phyloP scores from a whole-genome alignment of 2,888 invertebrate genomes.

The Lissocephala sabroskyi region DNA sequence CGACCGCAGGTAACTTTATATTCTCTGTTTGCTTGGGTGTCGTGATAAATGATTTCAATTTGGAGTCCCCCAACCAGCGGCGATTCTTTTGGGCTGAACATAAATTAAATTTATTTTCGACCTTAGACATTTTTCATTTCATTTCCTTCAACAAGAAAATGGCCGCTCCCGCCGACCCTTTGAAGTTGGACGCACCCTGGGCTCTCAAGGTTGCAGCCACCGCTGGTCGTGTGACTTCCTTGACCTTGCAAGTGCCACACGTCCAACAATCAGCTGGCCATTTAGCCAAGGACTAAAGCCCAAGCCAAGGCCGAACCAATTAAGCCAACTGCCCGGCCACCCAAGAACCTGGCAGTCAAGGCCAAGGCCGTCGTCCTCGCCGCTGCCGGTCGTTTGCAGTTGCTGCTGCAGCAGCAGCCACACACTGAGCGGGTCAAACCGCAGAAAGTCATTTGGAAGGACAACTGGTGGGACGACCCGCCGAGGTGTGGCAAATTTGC shows the following conservation, averaged over 20 bases:
- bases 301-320: slow-evolving; percentile 16
- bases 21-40: slow-evolving; percentile 44
- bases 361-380: background rate
- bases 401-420: slow-evolving; percentile 45
- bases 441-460: slow-evolving; percentile 47
- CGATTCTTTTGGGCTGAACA: slow-evolving; percentile 13
- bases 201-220: slow-evolving; percentile 2
- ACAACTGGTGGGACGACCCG: slow-evolving; percentile 22
- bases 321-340: background rate
- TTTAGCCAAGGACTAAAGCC: background rate
- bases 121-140: slow-evolving; percentile 15
- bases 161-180: slow-evolving; percentile 29
- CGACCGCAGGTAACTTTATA: slow-evolving; percentile 20
- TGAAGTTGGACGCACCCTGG: slow-evolving; percentile 28
- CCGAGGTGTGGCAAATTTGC: slow-evolving; percentile 45
- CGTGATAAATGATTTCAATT: slow-evolving; percentile 58
- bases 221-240: background rate
- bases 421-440: slow-evolving; percentile 47
- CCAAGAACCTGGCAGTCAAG: slow-evolving; percentile 1
- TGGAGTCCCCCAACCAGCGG: slow-evolving; percentile 10
- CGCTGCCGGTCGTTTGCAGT: slow-evolving; percentile 46
- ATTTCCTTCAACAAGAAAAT: slow-evolving; percentile 19
- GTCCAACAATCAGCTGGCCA: background rate
- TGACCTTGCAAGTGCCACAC: slow-evolving; percentile 11
- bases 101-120: slow-evolving; percentile 51